Percentiles rank a stretch among this genome's conserved stretches.
Evolutionary conservation across 1,140 invertebrate species (phyloP).

Genomic region (Oryctes rhinoceros): DNA sequence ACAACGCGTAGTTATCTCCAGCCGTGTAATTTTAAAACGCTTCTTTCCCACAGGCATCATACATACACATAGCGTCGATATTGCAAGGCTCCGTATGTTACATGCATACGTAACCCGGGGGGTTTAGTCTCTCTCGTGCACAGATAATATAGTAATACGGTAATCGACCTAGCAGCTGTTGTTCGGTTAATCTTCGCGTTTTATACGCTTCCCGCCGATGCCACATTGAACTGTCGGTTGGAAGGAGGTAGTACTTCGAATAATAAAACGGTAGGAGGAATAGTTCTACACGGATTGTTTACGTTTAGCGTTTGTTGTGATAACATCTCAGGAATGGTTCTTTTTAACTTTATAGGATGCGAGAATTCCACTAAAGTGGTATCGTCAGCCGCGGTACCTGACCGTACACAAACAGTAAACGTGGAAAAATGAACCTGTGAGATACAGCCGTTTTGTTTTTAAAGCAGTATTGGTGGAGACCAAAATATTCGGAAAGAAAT

Average conservation of each 20-base stretch:
- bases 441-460: too few species aligned
- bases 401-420: too few species aligned
- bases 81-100: too few species aligned
- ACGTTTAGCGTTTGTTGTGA: neutral
- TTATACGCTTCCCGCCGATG: neutral
- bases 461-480: too few species aligned
- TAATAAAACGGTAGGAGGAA: constrained; percentile 9
- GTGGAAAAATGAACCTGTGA: too few species aligned
- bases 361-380: neutral
- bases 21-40: too few species aligned
- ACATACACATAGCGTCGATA: too few species aligned
- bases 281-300: neutral
- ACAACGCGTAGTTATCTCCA: too few species aligned
- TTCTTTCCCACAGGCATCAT: too few species aligned
- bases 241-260: neutral
- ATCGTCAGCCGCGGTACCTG: neutral
- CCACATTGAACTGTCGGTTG: neutral
- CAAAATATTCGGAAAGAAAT: too few species aligned
- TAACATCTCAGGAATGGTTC: neutral
- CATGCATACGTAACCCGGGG: neutral
- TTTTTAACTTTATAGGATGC: neutral
- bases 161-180: constrained; percentile 7
- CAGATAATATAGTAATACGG: neutral
- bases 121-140: neutral
- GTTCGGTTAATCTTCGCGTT: constrained; percentile 14